phyloP scores from a whole-genome alignment of 2,113 vertebrate species.

The Anseranas semipalmata region DNA sequence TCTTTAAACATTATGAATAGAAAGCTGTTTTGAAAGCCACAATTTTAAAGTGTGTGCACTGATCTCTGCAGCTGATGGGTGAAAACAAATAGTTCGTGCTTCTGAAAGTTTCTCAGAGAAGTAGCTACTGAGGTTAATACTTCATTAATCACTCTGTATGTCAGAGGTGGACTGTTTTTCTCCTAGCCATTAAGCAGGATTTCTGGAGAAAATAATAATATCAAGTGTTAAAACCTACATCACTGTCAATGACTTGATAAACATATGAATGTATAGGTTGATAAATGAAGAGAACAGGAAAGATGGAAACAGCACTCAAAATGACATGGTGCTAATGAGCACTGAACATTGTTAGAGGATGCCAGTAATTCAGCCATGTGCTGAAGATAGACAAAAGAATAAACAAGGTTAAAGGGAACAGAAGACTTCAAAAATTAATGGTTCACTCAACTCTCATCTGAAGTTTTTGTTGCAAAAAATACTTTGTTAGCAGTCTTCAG shows the following conservation, averaged over 20 bases:
- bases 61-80: background rate
- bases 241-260: conserved; percentile 37
- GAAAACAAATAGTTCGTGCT: conserved; percentile 30
- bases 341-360: conserved; percentile 41
- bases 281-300: conserved; percentile 47
- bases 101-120: conserved; percentile 26
- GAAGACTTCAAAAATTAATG: conserved; percentile 40
- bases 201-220: conserved; percentile 51
- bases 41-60: conserved; percentile 6
- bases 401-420: conserved; percentile 63
- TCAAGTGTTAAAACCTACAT: conserved; percentile 11
- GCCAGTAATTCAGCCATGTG: conserved; percentile 65
- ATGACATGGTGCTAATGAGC: conserved; percentile 69
- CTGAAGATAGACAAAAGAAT: conserved; percentile 46
- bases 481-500: background rate
- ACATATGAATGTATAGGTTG: conserved; percentile 42
- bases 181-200: background rate
- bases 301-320: conserved; percentile 55
- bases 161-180: background rate
- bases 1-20: conserved; percentile 1
- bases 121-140: conserved; percentile 45
- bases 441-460: background rate
- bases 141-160: conserved; percentile 54
- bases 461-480: background rate
- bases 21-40: background rate